Conservation (phyloP, 1,140 invertebrate genomes). For the Eulimnadia texana region DNA sequence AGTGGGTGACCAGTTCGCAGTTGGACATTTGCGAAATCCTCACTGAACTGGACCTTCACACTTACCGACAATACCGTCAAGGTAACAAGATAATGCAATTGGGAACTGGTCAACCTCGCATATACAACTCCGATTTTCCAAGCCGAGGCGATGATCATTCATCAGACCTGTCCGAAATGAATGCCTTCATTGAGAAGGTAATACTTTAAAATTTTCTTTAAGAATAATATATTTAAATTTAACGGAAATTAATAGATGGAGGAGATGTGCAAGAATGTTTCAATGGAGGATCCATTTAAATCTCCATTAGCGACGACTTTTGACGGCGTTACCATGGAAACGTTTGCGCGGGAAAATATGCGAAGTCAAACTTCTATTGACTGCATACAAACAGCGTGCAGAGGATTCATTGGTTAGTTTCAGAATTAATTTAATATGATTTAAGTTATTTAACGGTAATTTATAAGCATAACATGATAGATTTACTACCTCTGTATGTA, state of each 20-base stretch:
- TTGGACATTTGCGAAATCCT: slow-evolving; percentile 21
- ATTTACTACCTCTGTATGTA: no score
- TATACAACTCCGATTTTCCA: slow-evolving; percentile 28
- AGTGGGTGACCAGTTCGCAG: slow-evolving; percentile 23
- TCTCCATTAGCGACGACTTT: slow-evolving; percentile 25
- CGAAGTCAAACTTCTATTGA: slow-evolving; percentile 19
- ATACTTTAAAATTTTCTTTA: not conserved
- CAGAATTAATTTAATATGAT: no score
- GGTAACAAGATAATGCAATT: slow-evolving; percentile 31
- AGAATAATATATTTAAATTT: not conserved
- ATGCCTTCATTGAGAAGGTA: slow-evolving; percentile 27
- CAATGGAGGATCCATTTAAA: slow-evolving; percentile 26
- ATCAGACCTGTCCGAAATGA: slow-evolving; percentile 25
- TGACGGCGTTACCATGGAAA: slow-evolving; percentile 27
- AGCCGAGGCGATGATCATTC: slow-evolving; percentile 24
- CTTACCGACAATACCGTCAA: slow-evolving; percentile 24
- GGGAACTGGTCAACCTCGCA: slow-evolving; percentile 22
- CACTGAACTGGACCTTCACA: slow-evolving; percentile 21
- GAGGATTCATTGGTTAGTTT: slow-evolving; percentile 18
- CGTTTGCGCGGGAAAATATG: slow-evolving; percentile 23
- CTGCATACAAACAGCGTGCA: slow-evolving; percentile 16
- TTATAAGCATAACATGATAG: no score
- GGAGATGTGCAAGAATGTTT: slow-evolving; percentile 22
- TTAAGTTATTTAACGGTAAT: no score
- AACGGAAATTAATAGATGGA: slow-evolving; percentile 23